phyloP scores from a whole-genome alignment of 2,113 vertebrate species.

The Ochotona princeps region DNA sequence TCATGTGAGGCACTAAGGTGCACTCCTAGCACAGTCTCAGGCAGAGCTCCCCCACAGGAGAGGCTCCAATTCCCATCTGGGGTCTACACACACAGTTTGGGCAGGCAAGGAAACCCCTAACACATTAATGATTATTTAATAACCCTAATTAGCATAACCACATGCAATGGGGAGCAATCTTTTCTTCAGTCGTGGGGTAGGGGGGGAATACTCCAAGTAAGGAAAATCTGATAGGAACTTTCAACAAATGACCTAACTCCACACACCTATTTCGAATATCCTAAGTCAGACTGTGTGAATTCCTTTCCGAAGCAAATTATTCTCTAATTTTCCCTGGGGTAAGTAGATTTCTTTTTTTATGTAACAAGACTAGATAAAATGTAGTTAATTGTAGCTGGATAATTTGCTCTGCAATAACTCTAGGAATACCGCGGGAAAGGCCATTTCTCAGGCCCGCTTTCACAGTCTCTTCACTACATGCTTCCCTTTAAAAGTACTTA shows the following conservation, averaged over 20 bases:
- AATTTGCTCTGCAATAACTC: conserved; percentile 22
- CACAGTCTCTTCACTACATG: conserved; percentile 1
- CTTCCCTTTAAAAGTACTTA: not conserved
- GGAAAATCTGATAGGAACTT: conserved; percentile 59
- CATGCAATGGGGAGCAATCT: not conserved
- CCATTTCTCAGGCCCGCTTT: conserved; percentile 33
- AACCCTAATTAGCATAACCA: conserved; percentile 45
- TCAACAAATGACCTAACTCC: conserved; percentile 16
- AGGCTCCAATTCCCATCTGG: not conserved
- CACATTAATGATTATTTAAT: conserved; percentile 33
- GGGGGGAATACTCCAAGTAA: not conserved
- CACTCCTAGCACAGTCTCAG: not conserved
- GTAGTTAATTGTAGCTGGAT: not conserved
- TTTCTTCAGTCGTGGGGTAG: not conserved
- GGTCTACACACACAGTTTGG: not conserved
- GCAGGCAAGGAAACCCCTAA: not conserved
- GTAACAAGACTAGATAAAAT: conserved; percentile 27
- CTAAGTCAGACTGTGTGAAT: conserved; percentile 23
- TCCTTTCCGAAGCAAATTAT: conserved; percentile 45
- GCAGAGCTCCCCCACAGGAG: not conserved
- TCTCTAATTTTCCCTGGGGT: conserved; percentile 46
- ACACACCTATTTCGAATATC: conserved; percentile 2
- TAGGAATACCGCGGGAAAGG: conserved; percentile 4
- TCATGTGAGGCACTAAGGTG: not conserved
- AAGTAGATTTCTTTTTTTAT: conserved; percentile 59